Conservation (phyloP, 1,140 invertebrate genomes). For the Magallana ariakensis region DNA sequence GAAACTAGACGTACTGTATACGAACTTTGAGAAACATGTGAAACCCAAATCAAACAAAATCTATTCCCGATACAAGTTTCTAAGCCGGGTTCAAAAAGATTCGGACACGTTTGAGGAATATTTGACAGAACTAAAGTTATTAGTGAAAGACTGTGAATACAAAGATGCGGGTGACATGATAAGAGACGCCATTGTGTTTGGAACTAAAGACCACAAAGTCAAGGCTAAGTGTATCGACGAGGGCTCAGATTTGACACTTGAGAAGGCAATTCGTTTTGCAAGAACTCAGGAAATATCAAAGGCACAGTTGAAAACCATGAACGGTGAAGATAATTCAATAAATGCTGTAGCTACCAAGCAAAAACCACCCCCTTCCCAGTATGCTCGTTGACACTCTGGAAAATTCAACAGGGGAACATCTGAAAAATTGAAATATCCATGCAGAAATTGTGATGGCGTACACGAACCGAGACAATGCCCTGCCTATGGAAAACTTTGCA, state of each 20-base stretch:
- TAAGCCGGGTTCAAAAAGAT: too few species aligned
- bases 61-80: too few species aligned
- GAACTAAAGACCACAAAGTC: constrained; percentile 15
- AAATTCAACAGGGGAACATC: not conserved
- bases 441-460: constrained; percentile 42
- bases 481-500: constrained; percentile 44
- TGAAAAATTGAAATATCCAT: constrained; percentile 21
- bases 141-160: constrained; percentile 36
- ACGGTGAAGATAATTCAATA: not conserved
- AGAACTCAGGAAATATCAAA: not conserved
- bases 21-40: not conserved
- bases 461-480: not conserved
- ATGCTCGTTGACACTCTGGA: not conserved
- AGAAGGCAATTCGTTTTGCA: constrained; percentile 1
- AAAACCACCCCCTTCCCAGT: not conserved
- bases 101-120: too few species aligned
- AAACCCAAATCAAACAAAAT: constrained; percentile 34
- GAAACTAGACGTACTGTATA: not conserved
- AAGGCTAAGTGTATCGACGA: constrained; percentile 17
- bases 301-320: not conserved
- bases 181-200: constrained; percentile 17
- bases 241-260: constrained; percentile 13
- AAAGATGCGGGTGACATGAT: constrained; percentile 27
- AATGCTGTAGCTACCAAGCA: not conserved
- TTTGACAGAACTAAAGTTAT: too few species aligned